Evolutionary conservation across 2,888 invertebrate genomes (phyloP), one percentile per base, ranked within the genome.

Genomic region (Ferrisia virgata): DNA sequence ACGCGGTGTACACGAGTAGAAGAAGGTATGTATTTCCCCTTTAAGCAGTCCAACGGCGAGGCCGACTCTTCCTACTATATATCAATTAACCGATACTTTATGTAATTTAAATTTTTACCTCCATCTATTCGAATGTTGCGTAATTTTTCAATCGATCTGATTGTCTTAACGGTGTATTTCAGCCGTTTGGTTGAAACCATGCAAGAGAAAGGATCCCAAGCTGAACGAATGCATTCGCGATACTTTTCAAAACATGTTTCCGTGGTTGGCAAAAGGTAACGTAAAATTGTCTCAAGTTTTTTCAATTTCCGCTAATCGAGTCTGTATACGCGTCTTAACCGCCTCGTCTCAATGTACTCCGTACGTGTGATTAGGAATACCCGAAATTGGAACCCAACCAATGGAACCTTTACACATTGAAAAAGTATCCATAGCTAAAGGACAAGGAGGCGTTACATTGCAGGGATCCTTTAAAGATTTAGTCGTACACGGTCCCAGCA

Each of bases 401-500:
- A 92, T 92, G 86, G 92, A 92, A 86, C 92, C 92, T 0, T 87
- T 92, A 39, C 88, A 88, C 86, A 89, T 92, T 39, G 90, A 91
- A 85, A 89, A 88, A 85, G 90, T 92, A 0, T 89, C 90, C 0
- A 89, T 92, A 0, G 89, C 90, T 4, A 91, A 91, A 87, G 91
- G 91, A 15, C 89, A 89, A 85, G 91, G 91, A 0, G 90, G 91
- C 79, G 90, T 91, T 18, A 89, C 88, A 6, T 87, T 92, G 9
- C 87, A 90, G 0, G 92, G 92, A 8, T 91, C 91, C 84, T 91
- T 92, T 86, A 90, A 89, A 85, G 90, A 92, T 87, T 87, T 92
- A 36, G 88, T 90, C 15, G 90, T 92, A 9, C 88, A 89, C 28
- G 92, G 92, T 0, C 91, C 91, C 53, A 91, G 91, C 25, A 92